These are phyloP conservation scores for Knipowitschia caucasica DNA, from an alignment of 2,797 vertebrate genomes.

Conservation along the genomic window DNA sequence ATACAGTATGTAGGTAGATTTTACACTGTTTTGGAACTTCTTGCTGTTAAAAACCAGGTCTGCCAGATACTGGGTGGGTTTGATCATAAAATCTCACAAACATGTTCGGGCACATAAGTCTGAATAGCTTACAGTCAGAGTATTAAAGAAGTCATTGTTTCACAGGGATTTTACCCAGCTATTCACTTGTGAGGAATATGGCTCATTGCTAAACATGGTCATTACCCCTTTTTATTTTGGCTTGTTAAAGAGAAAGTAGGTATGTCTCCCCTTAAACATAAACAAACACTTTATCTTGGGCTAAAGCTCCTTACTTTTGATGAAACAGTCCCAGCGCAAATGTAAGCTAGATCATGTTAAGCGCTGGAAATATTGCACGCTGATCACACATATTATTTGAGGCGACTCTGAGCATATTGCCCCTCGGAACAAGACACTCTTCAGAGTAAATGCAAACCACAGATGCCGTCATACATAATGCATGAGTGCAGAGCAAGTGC, in stretches of 20 bases:
- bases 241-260: neutral
- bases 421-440: conserved; percentile 42
- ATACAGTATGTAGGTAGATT: no score
- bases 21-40: neutral
- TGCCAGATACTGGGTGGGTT: conserved; percentile 29
- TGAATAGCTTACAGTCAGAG: conserved; percentile 32
- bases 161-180: neutral
- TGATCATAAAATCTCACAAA: conserved; percentile 41
- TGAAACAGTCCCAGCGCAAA: neutral
- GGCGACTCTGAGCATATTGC: conserved; percentile 25
- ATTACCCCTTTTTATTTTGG: neutral
- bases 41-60: conserved; percentile 13
- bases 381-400: conserved; percentile 37
- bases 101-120: conserved; percentile 42
- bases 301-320: neutral
- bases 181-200: conserved; percentile 5
- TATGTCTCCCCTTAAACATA: neutral
- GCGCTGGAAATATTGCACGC: conserved; percentile 21
- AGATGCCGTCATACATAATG: conserved; percentile 69
- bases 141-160: conserved; percentile 30
- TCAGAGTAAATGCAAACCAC: conserved; percentile 47
- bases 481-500: conserved; percentile 60
- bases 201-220: neutral
- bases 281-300: conserved; percentile 2
- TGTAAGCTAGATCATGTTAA: conserved; percentile 11